Base-by-base conservation (phyloP, 2,113 vertebrate species). In the Balaeniceps rex region DNA sequence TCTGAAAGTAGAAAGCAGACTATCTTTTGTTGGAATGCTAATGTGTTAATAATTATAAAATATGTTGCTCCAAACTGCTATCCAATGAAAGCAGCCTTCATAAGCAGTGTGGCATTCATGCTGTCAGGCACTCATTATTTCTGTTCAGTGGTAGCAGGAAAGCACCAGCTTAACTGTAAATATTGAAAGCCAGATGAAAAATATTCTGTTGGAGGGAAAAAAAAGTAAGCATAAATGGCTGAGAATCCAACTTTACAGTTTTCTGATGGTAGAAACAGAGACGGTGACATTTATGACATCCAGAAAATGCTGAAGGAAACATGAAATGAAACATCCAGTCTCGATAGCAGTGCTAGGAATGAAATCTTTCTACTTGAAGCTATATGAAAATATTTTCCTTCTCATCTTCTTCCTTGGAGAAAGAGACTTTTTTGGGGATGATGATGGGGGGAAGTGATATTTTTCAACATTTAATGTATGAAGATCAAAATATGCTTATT, bases 141-240 rank as follows among this genome's bases (percentile, higher is more conserved):
- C 83, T 91, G 18, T n/a, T 77, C 18, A 16, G 34, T 54, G 51
- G 42, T 89, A 70, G 46, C 69, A 75, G 54, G 42, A 76, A 87
- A 29, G 44, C 61, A 94, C 38, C 7, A 29, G 52, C 60, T 40
- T 14, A 51, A 78, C 64, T 24, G 13, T 72, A 97, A 97, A 96
- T 94, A 97, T 42, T 90, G 85, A 71, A 85, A 96, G 63, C 36
- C 87, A 94, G 83, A 55, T 71, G 63, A 85, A 95, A 95, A 89
- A 28, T 61, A 79, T 90, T 64, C 88, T 85, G 7, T 54, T 64
- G 42, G 52, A 95, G 36, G 28, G 6, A 0, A 33, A 83, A 88
- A 85, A 87, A 29, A 31, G 33, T 83, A 82, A 94, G 77, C 83
- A 82, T 61, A 90, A 88, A 79, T 24, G 31, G 47, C 19, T 51